These are phyloP conservation scores for Battus philenor DNA, from an alignment of 1,140 invertebrate species.

Conservation along the genomic window DNA sequence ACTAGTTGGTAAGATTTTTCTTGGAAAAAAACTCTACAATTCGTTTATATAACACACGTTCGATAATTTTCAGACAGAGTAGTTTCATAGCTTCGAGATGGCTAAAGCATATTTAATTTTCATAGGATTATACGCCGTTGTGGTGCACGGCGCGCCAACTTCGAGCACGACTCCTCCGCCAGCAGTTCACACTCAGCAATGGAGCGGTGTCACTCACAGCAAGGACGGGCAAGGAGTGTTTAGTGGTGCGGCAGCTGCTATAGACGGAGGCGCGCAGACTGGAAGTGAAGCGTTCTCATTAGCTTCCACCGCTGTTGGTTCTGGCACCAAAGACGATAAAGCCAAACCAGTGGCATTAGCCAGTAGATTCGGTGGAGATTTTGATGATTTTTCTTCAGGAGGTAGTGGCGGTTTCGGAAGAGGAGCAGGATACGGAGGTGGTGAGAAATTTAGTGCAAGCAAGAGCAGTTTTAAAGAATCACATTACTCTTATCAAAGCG, in stretches of 20 bases:
- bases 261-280: constrained; percentile 25
- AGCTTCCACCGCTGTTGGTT: constrained; percentile 24
- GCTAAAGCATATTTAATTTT: constrained; percentile 20
- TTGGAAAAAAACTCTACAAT: constrained; percentile 27
- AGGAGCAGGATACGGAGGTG: constrained; percentile 7
- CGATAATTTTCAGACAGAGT: constrained; percentile 22
- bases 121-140: constrained; percentile 10
- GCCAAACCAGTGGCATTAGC: too few species aligned
- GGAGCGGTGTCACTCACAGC: constrained; percentile 40
- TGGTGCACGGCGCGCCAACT: constrained; percentile 16
- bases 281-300: constrained; percentile 46
- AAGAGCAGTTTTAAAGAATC: constrained; percentile 21
- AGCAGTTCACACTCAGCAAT: constrained; percentile 47
- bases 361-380: too few species aligned
- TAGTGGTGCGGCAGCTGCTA: constrained; percentile 51
- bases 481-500: constrained; percentile 19
- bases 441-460: constrained; percentile 11
- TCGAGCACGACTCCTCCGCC: constrained; percentile 30
- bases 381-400: constrained; percentile 8
- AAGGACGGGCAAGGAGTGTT: constrained; percentile 45
- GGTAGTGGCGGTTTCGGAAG: constrained; percentile 6
- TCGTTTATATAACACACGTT: constrained; percentile 29
- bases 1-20: constrained; percentile 27
- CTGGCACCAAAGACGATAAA: constrained; percentile 6
- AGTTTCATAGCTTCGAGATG: constrained; percentile 20